These are phyloP conservation scores for Steinernema khuongi DNA, from an alignment of 1,140 invertebrate genomes.

Conservation along the genomic window DNA sequence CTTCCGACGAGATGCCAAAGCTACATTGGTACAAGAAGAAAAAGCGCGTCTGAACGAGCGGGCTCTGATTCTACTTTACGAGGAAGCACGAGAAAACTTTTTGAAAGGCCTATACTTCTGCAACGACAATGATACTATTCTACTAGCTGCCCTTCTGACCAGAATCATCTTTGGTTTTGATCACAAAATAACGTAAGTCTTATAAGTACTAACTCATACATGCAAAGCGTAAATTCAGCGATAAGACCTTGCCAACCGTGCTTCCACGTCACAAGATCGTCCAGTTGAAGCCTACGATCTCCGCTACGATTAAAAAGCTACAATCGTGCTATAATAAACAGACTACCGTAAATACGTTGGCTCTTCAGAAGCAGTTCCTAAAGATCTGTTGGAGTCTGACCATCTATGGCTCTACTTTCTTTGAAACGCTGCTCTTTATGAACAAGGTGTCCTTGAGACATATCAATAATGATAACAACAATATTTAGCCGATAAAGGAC, in stretches of 20 bases:
- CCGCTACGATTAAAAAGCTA: neutral
- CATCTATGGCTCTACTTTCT: neutral
- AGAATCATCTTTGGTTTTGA: conserved; percentile 8
- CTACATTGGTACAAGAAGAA: neutral
- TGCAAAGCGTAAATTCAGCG: neutral
- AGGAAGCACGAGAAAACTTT: neutral
- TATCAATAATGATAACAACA: neutral
- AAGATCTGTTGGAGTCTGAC: conserved; percentile 10
- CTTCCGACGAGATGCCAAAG: conserved; percentile 42
- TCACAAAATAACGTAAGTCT: neutral
- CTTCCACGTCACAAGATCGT: neutral
- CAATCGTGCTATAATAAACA: conserved; percentile 4
- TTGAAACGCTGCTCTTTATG: neutral
- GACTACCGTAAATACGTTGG: neutral
- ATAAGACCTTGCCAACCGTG: neutral
- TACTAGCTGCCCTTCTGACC: neutral
- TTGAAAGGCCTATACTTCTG: neutral
- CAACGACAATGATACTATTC: neutral
- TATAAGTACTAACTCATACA: neutral
- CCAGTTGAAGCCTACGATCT: neutral
- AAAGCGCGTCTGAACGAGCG: neutral
- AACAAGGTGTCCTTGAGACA: neutral
- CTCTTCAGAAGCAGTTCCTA: neutral
- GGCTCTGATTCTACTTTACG: neutral
- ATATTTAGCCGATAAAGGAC: neutral